A percentile compares a stretch with the other conserved stretches of the same genome.
These are phyloP conservation scores for Mantis religiosa DNA, from an alignment of 2,888 invertebrate genomes.

Conservation along the genomic window DNA sequence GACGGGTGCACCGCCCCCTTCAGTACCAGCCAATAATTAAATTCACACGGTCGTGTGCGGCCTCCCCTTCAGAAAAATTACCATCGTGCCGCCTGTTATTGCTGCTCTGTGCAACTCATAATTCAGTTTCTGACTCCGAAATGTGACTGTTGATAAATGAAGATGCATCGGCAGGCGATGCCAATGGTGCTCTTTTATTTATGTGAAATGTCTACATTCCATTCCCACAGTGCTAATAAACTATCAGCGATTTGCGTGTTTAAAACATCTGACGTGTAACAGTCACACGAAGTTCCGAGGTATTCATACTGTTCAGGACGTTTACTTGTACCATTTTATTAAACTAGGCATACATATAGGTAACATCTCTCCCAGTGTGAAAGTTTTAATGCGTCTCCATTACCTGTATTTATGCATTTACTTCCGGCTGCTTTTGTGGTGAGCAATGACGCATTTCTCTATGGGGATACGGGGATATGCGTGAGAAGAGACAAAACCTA, in stretches of 20 bases:
- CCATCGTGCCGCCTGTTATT: background rate
- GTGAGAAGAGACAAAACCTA: too few relatives aligned
- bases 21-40: background rate
- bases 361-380: too few relatives aligned
- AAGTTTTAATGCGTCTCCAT: too few relatives aligned
- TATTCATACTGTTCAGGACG: too few relatives aligned
- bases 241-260: background rate
- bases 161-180: background rate
- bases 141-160: background rate
- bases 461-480: too few relatives aligned
- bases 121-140: background rate
- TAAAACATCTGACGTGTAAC: background rate
- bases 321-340: too few relatives aligned
- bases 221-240: background rate
- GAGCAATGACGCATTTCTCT: too few relatives aligned
- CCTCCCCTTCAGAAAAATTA: background rate
- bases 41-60: background rate
- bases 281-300: background rate
- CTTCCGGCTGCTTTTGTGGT: too few relatives aligned
- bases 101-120: background rate
- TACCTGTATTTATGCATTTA: too few relatives aligned
- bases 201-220: background rate
- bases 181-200: background rate
- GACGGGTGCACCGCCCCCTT: background rate
- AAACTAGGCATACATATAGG: too few relatives aligned